These are phyloP conservation scores for Datnioides undecimradiatus DNA, from an alignment of 2,113 vertebrate genomes.

Conservation along the genomic window DNA sequence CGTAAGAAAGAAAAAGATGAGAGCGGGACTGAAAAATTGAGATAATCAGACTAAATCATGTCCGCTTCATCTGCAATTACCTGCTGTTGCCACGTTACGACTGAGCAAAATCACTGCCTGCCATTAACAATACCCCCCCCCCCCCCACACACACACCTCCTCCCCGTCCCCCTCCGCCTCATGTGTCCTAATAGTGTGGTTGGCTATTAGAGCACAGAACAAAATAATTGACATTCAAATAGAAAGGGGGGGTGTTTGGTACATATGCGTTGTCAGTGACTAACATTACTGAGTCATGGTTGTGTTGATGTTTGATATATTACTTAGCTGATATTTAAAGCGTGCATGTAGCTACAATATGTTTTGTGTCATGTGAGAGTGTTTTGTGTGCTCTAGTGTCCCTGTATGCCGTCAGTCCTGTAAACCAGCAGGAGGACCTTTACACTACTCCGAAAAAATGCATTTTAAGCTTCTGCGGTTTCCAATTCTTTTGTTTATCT, in stretches of 20 bases:
- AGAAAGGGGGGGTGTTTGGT: neutral
- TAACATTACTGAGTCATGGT: neutral
- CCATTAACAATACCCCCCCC: slow-evolving; percentile 45
- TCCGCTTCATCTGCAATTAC: slow-evolving; percentile 47
- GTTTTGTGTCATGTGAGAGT: neutral
- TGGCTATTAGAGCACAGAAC: slow-evolving; percentile 35
- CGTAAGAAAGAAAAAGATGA: neutral
- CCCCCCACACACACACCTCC: too few relatives aligned
- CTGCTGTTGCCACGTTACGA: slow-evolving; percentile 47
- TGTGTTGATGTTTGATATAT: neutral
- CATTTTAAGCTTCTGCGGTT: neutral
- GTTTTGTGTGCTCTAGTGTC: neutral
- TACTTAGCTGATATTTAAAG: too few relatives aligned
- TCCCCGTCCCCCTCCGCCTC: slow-evolving; percentile 22
- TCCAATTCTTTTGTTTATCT: neutral
- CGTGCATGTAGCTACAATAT: neutral
- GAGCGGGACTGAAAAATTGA: slow-evolving; percentile 31
- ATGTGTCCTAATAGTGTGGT: slow-evolving; percentile 23
- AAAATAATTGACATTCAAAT: slow-evolving; percentile 46
- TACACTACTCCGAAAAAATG: neutral
- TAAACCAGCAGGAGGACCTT: neutral
- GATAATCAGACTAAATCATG: slow-evolving; percentile 57
- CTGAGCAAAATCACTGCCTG: slow-evolving; percentile 39
- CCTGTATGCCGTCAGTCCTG: neutral
- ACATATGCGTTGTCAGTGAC: neutral